These are phyloP conservation scores for Danio aesculapii DNA, from an alignment of 2,797 vertebrate species.

Conservation along the genomic window DNA sequence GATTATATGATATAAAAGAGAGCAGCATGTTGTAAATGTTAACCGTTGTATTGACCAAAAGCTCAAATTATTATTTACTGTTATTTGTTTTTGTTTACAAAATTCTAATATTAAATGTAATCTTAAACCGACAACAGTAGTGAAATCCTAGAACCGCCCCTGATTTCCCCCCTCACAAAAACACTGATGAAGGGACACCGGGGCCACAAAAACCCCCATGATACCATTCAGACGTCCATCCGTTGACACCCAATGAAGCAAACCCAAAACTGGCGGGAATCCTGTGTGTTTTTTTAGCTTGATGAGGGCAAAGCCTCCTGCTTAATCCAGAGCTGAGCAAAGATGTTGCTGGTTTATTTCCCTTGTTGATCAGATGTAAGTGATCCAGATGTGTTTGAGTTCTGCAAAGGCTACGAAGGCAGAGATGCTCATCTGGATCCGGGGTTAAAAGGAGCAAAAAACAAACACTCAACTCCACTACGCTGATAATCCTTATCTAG, in stretches of 20 bases:
- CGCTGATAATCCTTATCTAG: conserved; percentile 31
- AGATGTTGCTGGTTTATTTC: conserved; percentile 29
- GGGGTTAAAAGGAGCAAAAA: not conserved
- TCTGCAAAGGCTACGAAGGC: conserved; percentile 29
- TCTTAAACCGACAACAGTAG: too few relatives aligned
- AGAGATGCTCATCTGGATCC: conserved; percentile 7
- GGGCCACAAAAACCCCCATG: not conserved
- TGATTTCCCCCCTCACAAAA: not conserved
- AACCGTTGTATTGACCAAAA: too few relatives aligned
- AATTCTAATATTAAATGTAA: too few relatives aligned
- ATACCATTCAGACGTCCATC: conserved; percentile 35
- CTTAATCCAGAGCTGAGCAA: conserved; percentile 31
- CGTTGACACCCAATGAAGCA: conserved; percentile 19
- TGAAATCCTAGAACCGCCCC: too few relatives aligned
- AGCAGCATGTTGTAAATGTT: too few relatives aligned
- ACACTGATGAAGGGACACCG: conserved; percentile 1
- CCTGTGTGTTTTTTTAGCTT: not conserved
- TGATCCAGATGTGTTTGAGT: conserved; percentile 29
- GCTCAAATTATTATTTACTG: too few relatives aligned
- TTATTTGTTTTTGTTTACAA: too few relatives aligned
- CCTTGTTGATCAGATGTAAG: conserved; percentile 39
- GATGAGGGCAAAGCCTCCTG: conserved; percentile 19
- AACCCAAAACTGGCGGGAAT: conserved; percentile 16
- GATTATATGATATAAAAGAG: too few relatives aligned
- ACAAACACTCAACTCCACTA: not conserved